Evolutionary conservation across 2,888 invertebrate genomes (phyloP).

Genomic region (Bedellia somnulentella): DNA sequence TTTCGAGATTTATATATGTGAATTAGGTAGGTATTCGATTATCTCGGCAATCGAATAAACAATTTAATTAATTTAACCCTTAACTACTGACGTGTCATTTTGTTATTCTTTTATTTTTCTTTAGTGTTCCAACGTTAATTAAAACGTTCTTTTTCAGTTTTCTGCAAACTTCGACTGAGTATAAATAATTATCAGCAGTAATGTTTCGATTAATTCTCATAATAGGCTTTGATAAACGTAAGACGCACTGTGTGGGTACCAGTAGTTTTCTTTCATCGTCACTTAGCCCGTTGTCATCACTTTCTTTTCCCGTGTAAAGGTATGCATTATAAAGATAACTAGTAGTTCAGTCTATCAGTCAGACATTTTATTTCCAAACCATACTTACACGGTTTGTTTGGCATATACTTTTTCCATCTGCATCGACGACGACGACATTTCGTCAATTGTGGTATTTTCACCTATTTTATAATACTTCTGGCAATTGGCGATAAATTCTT

Average conservation of each 20-base stretch:
- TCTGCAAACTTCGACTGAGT: not conserved
- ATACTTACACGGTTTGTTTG: not conserved
- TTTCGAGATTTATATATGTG: too few species aligned
- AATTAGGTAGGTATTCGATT: too few species aligned
- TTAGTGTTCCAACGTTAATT: not conserved
- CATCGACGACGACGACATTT: constrained; percentile 4
- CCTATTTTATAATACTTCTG: constrained; percentile 3
- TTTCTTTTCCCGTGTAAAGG: not conserved
- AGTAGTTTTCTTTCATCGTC: not conserved
- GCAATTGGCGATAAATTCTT: constrained; percentile 4
- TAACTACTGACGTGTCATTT: too few species aligned
- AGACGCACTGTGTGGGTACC: not conserved
- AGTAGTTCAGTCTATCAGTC: not conserved
- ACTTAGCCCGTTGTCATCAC: not conserved
- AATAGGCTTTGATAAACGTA: not conserved
- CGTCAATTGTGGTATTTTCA: constrained; percentile 3
- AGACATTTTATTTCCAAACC: constrained; percentile 1
- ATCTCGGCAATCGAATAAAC: too few species aligned
- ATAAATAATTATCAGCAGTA: not conserved
- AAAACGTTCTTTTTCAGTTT: not conserved
- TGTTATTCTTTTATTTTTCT: constrained; percentile 4
- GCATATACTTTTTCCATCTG: constrained; percentile 1
- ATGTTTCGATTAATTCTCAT: not conserved
- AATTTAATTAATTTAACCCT: too few species aligned
- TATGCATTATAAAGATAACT: not conserved